A percentile compares a stretch with the other conserved stretches of the same genome.
Evolutionary conservation across 2,113 vertebrate species (phyloP).

Genomic region (Anarrhichthys ocellatus): DNA sequence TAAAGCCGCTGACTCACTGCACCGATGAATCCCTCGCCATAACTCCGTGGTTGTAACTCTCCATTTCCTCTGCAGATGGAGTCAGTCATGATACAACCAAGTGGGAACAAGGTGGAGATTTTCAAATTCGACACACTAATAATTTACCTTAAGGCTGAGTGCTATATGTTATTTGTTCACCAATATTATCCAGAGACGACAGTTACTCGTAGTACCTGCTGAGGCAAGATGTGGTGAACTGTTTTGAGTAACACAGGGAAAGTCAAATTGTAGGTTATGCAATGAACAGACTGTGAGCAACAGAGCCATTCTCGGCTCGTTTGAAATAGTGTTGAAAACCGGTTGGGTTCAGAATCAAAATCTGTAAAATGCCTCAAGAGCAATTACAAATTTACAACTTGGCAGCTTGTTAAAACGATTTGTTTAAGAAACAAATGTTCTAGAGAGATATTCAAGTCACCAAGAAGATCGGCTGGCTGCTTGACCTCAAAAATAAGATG

Average conservation of each 20-base stretch:
- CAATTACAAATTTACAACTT: slow-evolving; percentile 33
- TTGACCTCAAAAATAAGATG: slow-evolving; percentile 48
- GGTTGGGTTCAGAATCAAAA: slow-evolving; percentile 20
- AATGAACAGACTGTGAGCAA: slow-evolving; percentile 49
- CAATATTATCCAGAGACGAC: neutral
- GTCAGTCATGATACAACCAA: slow-evolving; percentile 37
- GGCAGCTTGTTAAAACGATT: slow-evolving; percentile 2
- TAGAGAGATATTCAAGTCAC: slow-evolving; percentile 19
- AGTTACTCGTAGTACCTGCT: slow-evolving; percentile 53
- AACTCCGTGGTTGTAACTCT: neutral
- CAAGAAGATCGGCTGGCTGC: slow-evolving; percentile 13
- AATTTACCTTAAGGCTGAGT: neutral
- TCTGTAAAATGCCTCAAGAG: slow-evolving; percentile 35
- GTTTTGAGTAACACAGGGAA: slow-evolving; percentile 47
- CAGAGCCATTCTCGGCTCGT: slow-evolving; percentile 50
- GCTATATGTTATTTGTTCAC: slow-evolving; percentile 2
- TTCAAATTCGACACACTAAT: neutral
- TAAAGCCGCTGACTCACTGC: neutral
- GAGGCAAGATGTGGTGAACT: slow-evolving; percentile 53
- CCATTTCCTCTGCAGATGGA: slow-evolving; percentile 55
- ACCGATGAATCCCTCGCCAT: neutral
- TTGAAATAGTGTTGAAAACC: slow-evolving; percentile 46
- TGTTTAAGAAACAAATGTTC: slow-evolving; percentile 14
- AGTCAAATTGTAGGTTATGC: slow-evolving; percentile 68
- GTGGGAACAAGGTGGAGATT: slow-evolving; percentile 56